These are phyloP conservation scores for Eugnorisma glareosa DNA, from an alignment of 2,888 invertebrate genomes.

Conservation along the genomic window DNA sequence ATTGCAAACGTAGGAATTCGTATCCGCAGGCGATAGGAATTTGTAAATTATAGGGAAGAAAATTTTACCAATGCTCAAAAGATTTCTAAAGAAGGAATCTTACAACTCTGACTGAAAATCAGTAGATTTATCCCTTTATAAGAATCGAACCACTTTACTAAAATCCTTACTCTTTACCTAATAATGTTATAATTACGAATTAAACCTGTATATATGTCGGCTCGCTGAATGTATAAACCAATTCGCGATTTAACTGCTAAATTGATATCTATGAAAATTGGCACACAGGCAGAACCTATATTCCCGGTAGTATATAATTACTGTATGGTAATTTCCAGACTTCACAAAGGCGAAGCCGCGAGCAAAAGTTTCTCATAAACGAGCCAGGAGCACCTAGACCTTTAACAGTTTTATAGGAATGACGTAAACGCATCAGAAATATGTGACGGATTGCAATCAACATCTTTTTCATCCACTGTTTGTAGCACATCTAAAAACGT, in stretches of 20 bases:
- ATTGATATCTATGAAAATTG: neutral
- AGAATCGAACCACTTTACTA: neutral
- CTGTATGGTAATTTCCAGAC: neutral
- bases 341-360: neutral
- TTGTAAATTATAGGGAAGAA: neutral
- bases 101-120: neutral
- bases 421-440: conserved; percentile 40
- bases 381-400: neutral
- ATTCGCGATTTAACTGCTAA: neutral
- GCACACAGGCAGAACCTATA: neutral
- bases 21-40: neutral
- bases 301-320: neutral
- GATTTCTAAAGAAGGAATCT: too few relatives aligned
- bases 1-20: neutral
- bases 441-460: conserved; percentile 30
- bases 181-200: neutral
- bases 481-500: conserved; percentile 13
- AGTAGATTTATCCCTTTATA: neutral
- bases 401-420: neutral
- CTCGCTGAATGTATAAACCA: neutral
- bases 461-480: conserved; percentile 7
- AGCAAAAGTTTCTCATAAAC: neutral
- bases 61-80: neutral
- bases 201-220: neutral
- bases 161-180: neutral